Evolutionary conservation across 2,888 invertebrate genomes (phyloP), one percentile per base, ranked within the genome.

Genomic region (Harpagoxenus sublaevis): DNA sequence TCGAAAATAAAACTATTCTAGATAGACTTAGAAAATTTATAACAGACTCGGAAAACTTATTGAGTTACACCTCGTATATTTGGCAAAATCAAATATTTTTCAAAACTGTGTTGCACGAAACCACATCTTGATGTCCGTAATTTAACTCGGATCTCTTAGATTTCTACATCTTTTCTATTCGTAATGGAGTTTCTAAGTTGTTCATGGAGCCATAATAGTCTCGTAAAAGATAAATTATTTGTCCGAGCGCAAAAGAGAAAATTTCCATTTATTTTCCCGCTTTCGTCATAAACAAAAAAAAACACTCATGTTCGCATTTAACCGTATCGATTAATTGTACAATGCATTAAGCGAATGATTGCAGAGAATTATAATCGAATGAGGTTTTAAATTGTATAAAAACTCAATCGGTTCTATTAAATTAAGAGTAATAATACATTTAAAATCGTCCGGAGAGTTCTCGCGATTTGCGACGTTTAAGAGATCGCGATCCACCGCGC

Each of bases 221-320:
- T n/a, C 51, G 10, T 68, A 51, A 51, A 31, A 48, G 9, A 55
- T 53, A 55, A 71, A 39, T 71, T n/a, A 71, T 55, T 55, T 28
- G 39, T 71, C 2, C 39, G 15, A 39, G 23, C 71, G n/a, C 5
- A n/a, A 48, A 15, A 71, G 4, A 0, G 8, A 63, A 63, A 39
- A 39, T 39, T 39, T 31, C 18, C 31, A 35, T n/a, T 9, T 39
- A 55, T 31, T 70, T 31, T 35, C n/a, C 8, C 5, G 5, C 35
- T 71, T 39, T 8, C 23, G 18, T 73, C 42, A 57, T 10, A 9
- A 28, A 39, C 3, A 55, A 5, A 12, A 53, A 5, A 12, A 53
- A n/a, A 4, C 35, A 48, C 18, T 35, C 10, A 10, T 15, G 18
- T 5, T 68, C 28, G 48, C 8, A 31, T 35, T 35, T 35, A 39